Evolutionary conservation across 2,888 invertebrate genomes (phyloP), one percentile per base, ranked within the genome.

Genomic region (Latrodectus elegans): DNA sequence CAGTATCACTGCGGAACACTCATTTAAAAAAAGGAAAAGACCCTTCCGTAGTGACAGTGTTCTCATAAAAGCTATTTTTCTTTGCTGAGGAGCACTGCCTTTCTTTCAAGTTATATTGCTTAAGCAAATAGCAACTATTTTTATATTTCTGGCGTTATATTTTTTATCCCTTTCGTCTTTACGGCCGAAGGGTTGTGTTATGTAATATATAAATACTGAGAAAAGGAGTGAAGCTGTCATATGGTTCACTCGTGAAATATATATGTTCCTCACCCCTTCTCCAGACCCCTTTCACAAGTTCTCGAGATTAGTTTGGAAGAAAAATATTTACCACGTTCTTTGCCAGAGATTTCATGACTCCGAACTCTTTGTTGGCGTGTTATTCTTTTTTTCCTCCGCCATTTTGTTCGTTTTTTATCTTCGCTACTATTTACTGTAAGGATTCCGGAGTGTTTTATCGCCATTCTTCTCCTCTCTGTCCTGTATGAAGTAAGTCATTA

Each of bases 401-500:
- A 38, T 64, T 76, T 65, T 76, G 64, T 76, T 64, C 65, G 65
- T 76, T 64, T 79, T 76, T 53, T 71, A 51, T 49, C 22, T 49
- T 12, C 55, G 22, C 49, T 26, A 67, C 70, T 86, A 80, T 86
- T 86, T 68, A 75, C 85, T 17, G 72, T 80, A 71, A 75, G 74
- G 80, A 86, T 86, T 70, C 76, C 70, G 60, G n/a, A 49, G 74
- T 85, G 75, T 79, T 85, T 85, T 73, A 72, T 72, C 77, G 49
- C 64, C 72, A 72, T 65, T 81, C 60, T 60, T 60, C 38, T 38
- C n/a, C 60, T 10, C 60, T 60, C n/a, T 11, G 12, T 60, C 38
- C 77, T 67, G 67, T 68, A 81, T 87, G 86, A 87, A 87, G 38
- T 38, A 38, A 38, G 86, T 87, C 86, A 87, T 87, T 87, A 87